These are phyloP conservation scores for Pocota personata DNA, from an alignment of 2,888 invertebrate species.

Conservation along the genomic window DNA sequence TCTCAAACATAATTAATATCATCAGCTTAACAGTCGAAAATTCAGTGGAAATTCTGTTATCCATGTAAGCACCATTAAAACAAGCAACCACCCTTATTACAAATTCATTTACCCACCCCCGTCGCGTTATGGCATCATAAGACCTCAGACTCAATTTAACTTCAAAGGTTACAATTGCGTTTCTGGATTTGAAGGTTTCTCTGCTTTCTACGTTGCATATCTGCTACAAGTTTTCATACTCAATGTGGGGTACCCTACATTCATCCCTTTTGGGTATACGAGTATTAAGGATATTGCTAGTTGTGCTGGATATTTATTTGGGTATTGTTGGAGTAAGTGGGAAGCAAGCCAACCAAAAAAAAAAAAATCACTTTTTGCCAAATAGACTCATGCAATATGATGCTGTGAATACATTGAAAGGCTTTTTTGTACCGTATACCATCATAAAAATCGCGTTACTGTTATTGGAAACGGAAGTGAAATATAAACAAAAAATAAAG, in stretches of 20 bases:
- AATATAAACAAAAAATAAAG: not conserved
- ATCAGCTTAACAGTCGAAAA: not conserved
- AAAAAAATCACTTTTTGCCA: not conserved
- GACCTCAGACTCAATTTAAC: not conserved
- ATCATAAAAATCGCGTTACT: conserved; percentile 4
- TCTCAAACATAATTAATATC: not conserved
- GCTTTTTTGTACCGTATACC: not conserved
- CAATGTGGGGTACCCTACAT: not conserved
- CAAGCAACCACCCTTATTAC: not conserved
- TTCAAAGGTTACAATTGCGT: not conserved
- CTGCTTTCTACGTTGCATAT: not conserved
- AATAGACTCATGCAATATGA: not conserved
- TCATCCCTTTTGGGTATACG: not conserved
- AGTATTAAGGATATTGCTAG: not conserved
- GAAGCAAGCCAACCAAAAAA: not conserved
- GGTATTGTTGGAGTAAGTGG: not conserved
- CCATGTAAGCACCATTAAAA: not conserved
- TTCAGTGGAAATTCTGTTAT: not conserved
- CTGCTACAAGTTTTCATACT: not conserved
- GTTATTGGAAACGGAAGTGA: not conserved
- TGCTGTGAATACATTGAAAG: not conserved
- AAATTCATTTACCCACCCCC: not conserved
- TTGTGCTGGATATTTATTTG: not conserved
- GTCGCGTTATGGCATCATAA: not conserved
- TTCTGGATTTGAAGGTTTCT: not conserved